These are phyloP conservation scores for Sipha maydis DNA, from an alignment of 2,888 invertebrate species.

Conservation along the genomic window DNA sequence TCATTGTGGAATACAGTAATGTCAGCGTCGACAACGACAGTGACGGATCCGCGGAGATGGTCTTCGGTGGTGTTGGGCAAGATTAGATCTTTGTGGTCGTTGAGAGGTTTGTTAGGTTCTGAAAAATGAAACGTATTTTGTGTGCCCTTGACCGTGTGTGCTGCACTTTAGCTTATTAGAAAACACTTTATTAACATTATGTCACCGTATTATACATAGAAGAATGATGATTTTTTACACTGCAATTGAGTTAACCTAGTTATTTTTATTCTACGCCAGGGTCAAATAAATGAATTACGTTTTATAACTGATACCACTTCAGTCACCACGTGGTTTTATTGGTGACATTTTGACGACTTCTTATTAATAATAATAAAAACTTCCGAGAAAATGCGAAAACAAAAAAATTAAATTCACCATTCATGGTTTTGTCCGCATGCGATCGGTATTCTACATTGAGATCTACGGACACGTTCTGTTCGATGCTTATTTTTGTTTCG, in stretches of 20 bases:
- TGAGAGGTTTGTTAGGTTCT: conserved; percentile 60
- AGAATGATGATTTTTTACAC: conserved; percentile 8
- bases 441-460: no score
- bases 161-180: conserved; percentile 50
- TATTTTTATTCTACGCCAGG: conserved; percentile 43
- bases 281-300: conserved; percentile 41
- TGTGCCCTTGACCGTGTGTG: conserved; percentile 39
- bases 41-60: conserved; percentile 73
- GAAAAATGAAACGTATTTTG: conserved; percentile 29
- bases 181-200: conserved; percentile 53
- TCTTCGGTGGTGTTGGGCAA: conserved; percentile 85
- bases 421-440: no score
- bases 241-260: conserved; percentile 45
- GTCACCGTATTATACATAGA: conserved; percentile 16
- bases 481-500: neutral
- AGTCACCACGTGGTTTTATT: neutral
- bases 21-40: conserved; percentile 67
- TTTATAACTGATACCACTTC: conserved; percentile 5
- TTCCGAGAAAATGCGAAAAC: neutral
- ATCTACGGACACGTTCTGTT: neutral
- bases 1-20: conserved; percentile 48
- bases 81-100: conserved; percentile 85
- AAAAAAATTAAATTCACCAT: neutral
- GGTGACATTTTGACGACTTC: neutral
- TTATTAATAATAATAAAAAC: neutral